Evolutionary conservation across 2,797 vertebrate genomes (phyloP), one percentile per base, ranked within the genome.

Genomic region (Stomatorhinus walkeri): DNA sequence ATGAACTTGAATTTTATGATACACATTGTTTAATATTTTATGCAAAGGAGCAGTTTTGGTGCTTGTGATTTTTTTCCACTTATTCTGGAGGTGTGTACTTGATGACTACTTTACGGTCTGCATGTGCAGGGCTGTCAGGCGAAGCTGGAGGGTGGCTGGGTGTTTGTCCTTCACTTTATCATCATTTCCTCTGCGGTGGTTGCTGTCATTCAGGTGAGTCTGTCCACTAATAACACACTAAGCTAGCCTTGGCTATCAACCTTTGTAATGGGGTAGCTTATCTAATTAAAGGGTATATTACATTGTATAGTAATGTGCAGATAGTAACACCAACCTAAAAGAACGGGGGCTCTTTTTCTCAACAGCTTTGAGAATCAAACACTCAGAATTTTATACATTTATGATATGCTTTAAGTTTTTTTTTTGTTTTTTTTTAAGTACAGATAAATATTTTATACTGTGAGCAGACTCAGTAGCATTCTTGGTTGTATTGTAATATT

Each of bases 91-190:
- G 14, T 56, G 32, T 56, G 19, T 19, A 88, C 12, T 52, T 83
- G 48, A 48, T 9, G 24, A 43, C n/a, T 9, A 0, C 56, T 88
- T 28, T 61, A 28, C 0, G 16, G 14, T 12, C 91, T 36, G 85
- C 40, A 90, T n/a, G 87, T 84, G 51, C 89, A 95, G 95, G 94
- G 94, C 87, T 95, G 95, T 90, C 89, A 92, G 72, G 24, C 16
- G 61, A 92, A 91, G 89, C 56, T 95, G 90, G 84, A 92, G 88
- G 88, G 1, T n/a, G 24, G 83, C 22, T 88, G 94, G 4, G 85
- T 59, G 40, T 91, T 94, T 83, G 83, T 92, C 14, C 88, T 95
- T 88, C 76, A 32, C 4, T 61, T 89, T 1, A 91, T 93, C 40
- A 89, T 92, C 2, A 91, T 92, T 91, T 76, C 88, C 0, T 90